Base-by-base conservation (phyloP, 2,888 invertebrate genomes). In the Didymodactylos carnosus region DNA sequence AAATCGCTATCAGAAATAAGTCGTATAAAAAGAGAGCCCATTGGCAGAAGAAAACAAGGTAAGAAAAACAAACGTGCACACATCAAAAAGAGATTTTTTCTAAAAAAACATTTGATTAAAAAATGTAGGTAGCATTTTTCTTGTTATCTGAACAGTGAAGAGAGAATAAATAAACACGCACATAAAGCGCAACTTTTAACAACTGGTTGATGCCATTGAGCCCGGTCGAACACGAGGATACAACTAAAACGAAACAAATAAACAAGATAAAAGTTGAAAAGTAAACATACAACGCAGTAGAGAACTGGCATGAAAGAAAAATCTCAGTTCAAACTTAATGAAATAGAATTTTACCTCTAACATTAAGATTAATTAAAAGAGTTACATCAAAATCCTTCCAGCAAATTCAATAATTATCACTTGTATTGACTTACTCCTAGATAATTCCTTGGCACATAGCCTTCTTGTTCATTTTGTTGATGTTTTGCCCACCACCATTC, bases 401-500 rank as follows among this genome's bases (percentile, higher is more conserved):
- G 8, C n/a, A 3, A 23, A 16, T 49, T 49, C 23, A 10, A 49
- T 14, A 49, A 11, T 25, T 25, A 49, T 25, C n/a, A 49, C 3
- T 23, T 49, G 1, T 49, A 16, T 23, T 23, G 7, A 62, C 62
- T 27, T 29, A 62, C 62, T 35, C 74, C 74, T 43, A 74, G 41
- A 74, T 74, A 74, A 69, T 74, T 74, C 39, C 53, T 51, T 27
- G 74, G 74, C 16, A 74, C 62, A 25, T 71, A 71, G 25, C 74
- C 74, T 70, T 70, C 41, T 43, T 62, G 11, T 43, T 43, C 39
- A 27, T 0, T 53, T 19, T 40, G 27, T 13, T 71, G 62, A 25
- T 46, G 39, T 69, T 49, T 71, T 3, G 71, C 41, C 74, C 74
- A 74, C 74, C 74, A 74, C 41, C 74, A 71, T 43, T 74, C 74